Conservation (phyloP, 2,888 invertebrate genomes). For the Drosophila eohydei region DNA sequence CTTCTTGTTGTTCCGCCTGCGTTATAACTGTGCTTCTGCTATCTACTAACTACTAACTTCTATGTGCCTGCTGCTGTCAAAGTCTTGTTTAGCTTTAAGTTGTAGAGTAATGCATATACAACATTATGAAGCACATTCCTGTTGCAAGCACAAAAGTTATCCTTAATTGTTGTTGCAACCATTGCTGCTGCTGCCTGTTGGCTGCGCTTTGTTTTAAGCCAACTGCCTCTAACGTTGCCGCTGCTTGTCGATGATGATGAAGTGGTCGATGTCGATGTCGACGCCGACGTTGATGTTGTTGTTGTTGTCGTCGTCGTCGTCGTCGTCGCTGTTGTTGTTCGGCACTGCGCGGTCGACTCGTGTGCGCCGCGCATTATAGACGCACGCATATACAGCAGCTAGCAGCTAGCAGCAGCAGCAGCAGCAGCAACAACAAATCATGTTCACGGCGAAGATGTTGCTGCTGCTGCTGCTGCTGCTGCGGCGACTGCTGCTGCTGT, state of each 20-base stretch:
- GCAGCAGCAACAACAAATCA: conserved; percentile 24
- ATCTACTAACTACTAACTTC: not conserved
- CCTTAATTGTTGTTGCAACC: conserved; percentile 11
- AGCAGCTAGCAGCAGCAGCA: conserved; percentile 6
- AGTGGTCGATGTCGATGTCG: conserved; percentile 58
- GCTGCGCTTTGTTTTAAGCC: conserved; percentile 73
- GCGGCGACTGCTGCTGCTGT: conserved; percentile 18
- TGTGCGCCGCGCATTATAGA: conserved; percentile 75
- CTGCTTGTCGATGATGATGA: conserved; percentile 77
- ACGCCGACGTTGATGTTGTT: conserved; percentile 21
- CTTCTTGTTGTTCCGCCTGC: too few relatives aligned
- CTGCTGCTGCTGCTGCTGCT: conserved; percentile 13
- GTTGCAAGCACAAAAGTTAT: conserved; percentile 1
- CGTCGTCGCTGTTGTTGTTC: conserved; percentile 28
- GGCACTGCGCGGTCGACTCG: conserved; percentile 51
- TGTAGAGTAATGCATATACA: conserved; percentile 8
- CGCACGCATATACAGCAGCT: conserved; percentile 51
- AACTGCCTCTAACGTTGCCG: conserved; percentile 43
- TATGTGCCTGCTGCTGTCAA: not conserved
- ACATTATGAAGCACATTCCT: conserved; percentile 13
- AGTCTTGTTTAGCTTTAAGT: conserved; percentile 1
- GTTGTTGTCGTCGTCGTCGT: conserved; percentile 26
- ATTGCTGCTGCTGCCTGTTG: conserved; percentile 1
- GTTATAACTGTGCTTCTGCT: too few relatives aligned
- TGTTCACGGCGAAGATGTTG: conserved; percentile 14